phyloP scores from a whole-genome alignment of 2,113 vertebrate species.

The Speoplatyrhinus poulsoni region DNA sequence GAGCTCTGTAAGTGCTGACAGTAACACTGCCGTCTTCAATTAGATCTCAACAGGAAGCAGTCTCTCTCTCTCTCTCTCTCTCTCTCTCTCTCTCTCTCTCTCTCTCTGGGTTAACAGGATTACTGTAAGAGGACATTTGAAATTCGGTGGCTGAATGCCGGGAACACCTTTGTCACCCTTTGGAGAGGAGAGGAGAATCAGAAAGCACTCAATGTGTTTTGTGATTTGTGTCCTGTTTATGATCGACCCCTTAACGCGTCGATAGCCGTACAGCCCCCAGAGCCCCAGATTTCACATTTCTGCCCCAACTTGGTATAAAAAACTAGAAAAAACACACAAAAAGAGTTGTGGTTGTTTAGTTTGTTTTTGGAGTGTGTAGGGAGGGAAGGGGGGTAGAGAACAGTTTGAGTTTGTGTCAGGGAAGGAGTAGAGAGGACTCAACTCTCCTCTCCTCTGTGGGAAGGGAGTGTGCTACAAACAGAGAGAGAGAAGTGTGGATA shows the following conservation, averaged over 20 bases:
- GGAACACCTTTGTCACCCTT: slow-evolving; percentile 28
- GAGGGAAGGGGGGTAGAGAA: neutral
- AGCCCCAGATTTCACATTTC: neutral
- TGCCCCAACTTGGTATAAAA: no score
- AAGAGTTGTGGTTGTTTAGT: no score
- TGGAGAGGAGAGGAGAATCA: neutral
- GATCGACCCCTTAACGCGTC: slow-evolving; percentile 37
- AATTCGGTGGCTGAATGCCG: slow-evolving; percentile 15
- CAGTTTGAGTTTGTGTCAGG: neutral
- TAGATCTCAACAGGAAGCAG: slow-evolving; percentile 57
- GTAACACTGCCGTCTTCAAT: slow-evolving; percentile 61
- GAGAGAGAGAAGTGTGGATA: slow-evolving; percentile 20
- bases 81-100: slow-evolving; percentile 7
- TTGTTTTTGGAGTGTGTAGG: neutral
- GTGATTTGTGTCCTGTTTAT: slow-evolving; percentile 64
- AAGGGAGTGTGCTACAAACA: neutral
- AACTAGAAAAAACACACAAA: no score
- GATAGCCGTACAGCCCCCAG: neutral
- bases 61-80: slow-evolving; percentile 21
- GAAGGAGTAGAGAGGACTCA: no score
- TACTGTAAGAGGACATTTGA: slow-evolving; percentile 53
- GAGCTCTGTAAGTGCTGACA: slow-evolving; percentile 42
- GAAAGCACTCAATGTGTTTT: slow-evolving; percentile 13
- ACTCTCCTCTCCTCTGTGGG: no score
- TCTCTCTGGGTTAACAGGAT: slow-evolving; percentile 67